Percentiles rank a stretch among this genome's conserved stretches.
Evolutionary conservation across 2,888 invertebrate genomes (phyloP).

Genomic region (Agrotis segetum): DNA sequence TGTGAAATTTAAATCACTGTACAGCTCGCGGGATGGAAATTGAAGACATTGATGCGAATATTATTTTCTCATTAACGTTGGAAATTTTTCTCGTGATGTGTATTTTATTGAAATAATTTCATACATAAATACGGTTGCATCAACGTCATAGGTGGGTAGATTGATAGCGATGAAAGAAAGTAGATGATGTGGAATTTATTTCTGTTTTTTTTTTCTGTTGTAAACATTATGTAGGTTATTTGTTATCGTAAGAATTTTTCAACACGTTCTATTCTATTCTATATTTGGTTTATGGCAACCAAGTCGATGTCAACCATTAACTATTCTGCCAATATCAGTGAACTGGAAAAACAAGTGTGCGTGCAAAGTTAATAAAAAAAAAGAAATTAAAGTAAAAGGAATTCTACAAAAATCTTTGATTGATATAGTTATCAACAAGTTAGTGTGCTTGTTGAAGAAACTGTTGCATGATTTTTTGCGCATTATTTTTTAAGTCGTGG

Average conservation of each 20-base stretch:
- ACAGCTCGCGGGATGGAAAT: constrained; percentile 53
- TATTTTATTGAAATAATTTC: constrained; percentile 33
- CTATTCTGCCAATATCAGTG: too few relatives aligned
- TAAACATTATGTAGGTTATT: not conserved
- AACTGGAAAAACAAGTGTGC: too few relatives aligned
- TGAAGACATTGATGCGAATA: constrained; percentile 52
- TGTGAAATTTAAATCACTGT: constrained; percentile 59
- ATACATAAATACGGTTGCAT: constrained; percentile 18
- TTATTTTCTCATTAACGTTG: constrained; percentile 60
- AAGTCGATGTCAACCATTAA: too few relatives aligned
- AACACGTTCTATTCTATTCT: too few relatives aligned
- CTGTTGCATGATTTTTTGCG: constrained; percentile 28
- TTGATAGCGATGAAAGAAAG: constrained; percentile 18
- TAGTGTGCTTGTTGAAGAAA: constrained; percentile 20
- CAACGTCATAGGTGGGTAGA: constrained; percentile 13
- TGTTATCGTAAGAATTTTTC: constrained; percentile 24
- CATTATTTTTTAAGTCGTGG: constrained; percentile 47
- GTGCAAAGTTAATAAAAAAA: too few relatives aligned
- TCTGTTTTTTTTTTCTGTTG: constrained; percentile 16
- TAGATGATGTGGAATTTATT: constrained; percentile 24
- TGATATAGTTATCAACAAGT: constrained; percentile 37
- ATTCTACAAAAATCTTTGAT: too few relatives aligned
- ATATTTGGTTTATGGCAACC: too few relatives aligned
- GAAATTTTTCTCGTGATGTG: constrained; percentile 42
- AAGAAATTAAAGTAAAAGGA: too few relatives aligned